A percentile compares a stretch with the other conserved stretches of the same genome.
Conservation (phyloP, 2,113 vertebrate genomes). For the Leptosomus discolor region DNA sequence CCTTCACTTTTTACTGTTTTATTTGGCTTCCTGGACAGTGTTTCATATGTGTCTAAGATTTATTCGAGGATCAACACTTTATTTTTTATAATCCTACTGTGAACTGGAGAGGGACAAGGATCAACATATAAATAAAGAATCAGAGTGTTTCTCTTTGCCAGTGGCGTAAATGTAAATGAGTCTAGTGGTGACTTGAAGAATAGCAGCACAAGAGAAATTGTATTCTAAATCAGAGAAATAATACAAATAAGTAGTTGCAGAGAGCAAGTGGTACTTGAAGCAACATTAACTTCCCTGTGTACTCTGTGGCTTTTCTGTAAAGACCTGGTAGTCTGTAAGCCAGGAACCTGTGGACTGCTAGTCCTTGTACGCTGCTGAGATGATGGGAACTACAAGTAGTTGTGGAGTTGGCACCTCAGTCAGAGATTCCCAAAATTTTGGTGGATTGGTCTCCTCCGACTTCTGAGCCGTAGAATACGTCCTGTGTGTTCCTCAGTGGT, state of each 20-base stretch:
- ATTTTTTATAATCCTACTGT: conserved; percentile 3
- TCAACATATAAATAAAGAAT: not conserved
- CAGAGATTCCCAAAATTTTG: not conserved
- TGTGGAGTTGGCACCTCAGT: not conserved
- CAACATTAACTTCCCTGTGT: not conserved
- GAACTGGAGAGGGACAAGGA: not conserved
- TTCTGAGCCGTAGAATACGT: rapidly evolving
- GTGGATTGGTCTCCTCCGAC: not conserved
- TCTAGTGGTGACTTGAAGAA: not conserved
- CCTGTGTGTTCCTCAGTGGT: not conserved
- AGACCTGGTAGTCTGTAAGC: not conserved
- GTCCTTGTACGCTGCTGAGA: not conserved
- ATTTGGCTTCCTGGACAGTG: conserved; percentile 3
- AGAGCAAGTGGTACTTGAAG: not conserved
- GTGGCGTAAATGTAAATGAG: not conserved
- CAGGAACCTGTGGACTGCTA: not conserved
- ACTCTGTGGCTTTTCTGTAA: not conserved
- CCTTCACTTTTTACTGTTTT: conserved; percentile 17
- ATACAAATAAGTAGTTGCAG: not conserved
- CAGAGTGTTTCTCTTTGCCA: not conserved
- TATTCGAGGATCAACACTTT: conserved; percentile 8
- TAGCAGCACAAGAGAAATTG: not conserved
- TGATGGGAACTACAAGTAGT: not conserved
- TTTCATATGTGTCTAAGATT: conserved; percentile 45
- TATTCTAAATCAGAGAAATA: not conserved